phyloP scores from a whole-genome alignment of 2,797 vertebrate species.

The Bufotes viridis region DNA sequence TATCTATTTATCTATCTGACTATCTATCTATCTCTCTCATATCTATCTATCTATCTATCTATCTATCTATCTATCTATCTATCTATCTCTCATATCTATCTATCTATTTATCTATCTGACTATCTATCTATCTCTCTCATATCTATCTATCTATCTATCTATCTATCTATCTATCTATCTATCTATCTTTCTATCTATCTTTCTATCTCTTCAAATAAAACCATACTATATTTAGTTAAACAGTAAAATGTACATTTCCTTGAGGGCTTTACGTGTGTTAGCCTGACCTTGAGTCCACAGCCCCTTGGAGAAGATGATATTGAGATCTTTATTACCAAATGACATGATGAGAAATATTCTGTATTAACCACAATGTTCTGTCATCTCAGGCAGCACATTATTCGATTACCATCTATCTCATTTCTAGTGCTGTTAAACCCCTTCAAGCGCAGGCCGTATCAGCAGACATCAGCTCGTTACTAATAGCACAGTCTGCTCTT shows the following conservation, averaged over 20 bases:
- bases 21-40: too few relatives aligned
- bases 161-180: too few relatives aligned
- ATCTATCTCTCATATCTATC: too few relatives aligned
- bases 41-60: too few relatives aligned
- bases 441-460: background rate
- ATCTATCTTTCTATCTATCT: background rate
- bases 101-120: too few relatives aligned
- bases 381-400: background rate
- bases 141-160: too few relatives aligned
- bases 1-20: too few relatives aligned
- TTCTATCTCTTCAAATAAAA: background rate
- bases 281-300: background rate
- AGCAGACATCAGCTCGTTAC: background rate
- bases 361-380: background rate
- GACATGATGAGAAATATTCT: background rate
- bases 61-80: too few relatives aligned
- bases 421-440: background rate
- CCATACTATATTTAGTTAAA: too few relatives aligned
- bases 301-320: background rate
- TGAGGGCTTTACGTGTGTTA: background rate
- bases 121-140: too few relatives aligned
- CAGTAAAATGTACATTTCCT: background rate
- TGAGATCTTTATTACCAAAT: background rate
- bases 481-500: too few relatives aligned
- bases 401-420: background rate